Base-by-base conservation (phyloP, 1,140 invertebrate genomes). In the Drosophila neocordata region DNA sequence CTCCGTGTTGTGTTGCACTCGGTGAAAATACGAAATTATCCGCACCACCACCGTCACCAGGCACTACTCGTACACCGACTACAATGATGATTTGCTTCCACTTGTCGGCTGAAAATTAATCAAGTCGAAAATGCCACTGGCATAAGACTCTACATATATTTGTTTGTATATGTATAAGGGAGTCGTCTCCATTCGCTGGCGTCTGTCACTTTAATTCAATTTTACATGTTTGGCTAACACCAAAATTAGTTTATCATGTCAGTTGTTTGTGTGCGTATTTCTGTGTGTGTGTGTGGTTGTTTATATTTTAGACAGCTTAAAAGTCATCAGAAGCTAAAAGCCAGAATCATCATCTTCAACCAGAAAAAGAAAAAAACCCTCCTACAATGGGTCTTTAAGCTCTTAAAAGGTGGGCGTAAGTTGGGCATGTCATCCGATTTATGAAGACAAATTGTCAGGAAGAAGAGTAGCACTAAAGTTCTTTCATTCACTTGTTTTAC, bases 201-300 rank as follows among this genome's bases (percentile, higher is more conserved):
- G 41, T 2, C 72, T 72, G 73, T 87, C 78, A 82, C 58, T 81
- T 59, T 76, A 78, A 74, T 66, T 68, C 64, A 51, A 64, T 78
- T 87, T 77, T 66, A 77, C 77, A 84, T 84, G 82, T 87, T 74
- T 78, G 73, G 73, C 68, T 77, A 75, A 87, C 82, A 82, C 70
- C 74, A 66, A 75, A 85, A 85, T 85, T 87, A 85, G 82, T 85
- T 85, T 82, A 78, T 75, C 78, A 65, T 74, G 82, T 85, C 78
- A 85, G 73, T 82, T 78, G 15, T 65, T 44, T 57, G 67, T 18
- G 7, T 48, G 41, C 8, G 6, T 34, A 6, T n/a, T n/a, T n/a
- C n/a, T 3, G 31, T 34, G 8, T 34, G 11, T 35, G 2, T 12
- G 11, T 35, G 11, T 35, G 15, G 4, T 15, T 41, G 11, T 15